Evolutionary conservation across 2,797 vertebrate species (phyloP), one percentile per base, ranked within the genome.

Genomic region (Netta rufina): DNA sequence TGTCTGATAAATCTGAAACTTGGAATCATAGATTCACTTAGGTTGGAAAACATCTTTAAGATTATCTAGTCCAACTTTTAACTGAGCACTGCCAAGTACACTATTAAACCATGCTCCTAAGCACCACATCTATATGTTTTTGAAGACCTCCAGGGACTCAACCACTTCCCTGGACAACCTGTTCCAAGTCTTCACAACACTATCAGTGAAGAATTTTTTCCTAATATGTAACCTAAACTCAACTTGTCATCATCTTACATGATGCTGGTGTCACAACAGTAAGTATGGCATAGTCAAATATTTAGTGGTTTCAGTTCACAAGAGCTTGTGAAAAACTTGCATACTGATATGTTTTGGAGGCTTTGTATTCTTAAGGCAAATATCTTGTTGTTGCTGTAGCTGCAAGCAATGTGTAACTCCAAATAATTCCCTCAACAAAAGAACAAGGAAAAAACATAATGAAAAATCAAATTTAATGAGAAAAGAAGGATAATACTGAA

Each of bases 391-490:
- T 56, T 61, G 16, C 32, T 65, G 13, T 32, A 45, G 24, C 57
- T 70, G 15, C 64, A 81, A 90, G n/a, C 9, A 67, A 57, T 27
- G 8, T 75, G 47, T 5, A 89, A 22, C 17, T 92, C 32, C 27
- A 82, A 60, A 56, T 76, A 90, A 81, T 56, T 94, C 39, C 66
- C 60, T 73, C 28, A 84, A 8, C 30, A 28, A 79, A 93, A 76
- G 30, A 79, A 60, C 6, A 56, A 27, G 28, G 20, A 3, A 3
- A 61, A 87, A 27, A 15, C 2, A 19, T 14, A 56, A 75, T 84
- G 86, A 88, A 95, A 94, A 95, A 75, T 67, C n/a, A 90, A 57
- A 67, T 20, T 62, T 90, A 79, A 93, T 91, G 61, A 91, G 72
- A 92, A 94, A 82, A 75, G 28, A 84, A 75, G 8, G 56, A 33